Percentiles rank a stretch among this genome's conserved stretches.
Evolutionary conservation across 2,888 invertebrate species (phyloP).

Genomic region (Rhorus exstirpatorius): DNA sequence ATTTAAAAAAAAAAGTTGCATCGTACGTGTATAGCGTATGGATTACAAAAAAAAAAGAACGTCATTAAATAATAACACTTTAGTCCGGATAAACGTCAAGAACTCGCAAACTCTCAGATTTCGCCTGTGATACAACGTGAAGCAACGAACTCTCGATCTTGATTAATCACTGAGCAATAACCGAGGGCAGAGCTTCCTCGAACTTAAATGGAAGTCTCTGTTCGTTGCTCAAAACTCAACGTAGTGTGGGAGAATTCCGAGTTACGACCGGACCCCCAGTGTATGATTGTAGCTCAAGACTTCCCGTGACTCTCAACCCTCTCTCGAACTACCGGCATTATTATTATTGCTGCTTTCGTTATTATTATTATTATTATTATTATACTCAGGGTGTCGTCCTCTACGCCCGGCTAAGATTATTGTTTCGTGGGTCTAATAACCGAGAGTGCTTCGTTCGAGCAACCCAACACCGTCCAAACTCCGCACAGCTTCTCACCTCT

Average conservation of each 20-base stretch:
- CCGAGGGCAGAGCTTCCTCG: not conserved
- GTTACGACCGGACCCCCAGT: constrained; percentile 35
- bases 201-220: constrained; percentile 9
- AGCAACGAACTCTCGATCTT: constrained; percentile 24
- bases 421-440: constrained; percentile 53
- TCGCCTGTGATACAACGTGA: not conserved
- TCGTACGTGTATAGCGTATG: no score
- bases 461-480: constrained; percentile 10
- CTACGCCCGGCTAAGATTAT: constrained; percentile 55
- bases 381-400: constrained; percentile 22
- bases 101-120: not conserved
- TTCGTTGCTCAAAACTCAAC: constrained; percentile 23
- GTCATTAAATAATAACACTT: not conserved
- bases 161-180: constrained; percentile 17
- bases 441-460: constrained; percentile 46
- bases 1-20: no score
- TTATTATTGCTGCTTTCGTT: no score
- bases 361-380: constrained; percentile 44
- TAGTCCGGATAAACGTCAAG: not conserved
- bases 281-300: constrained; percentile 25
- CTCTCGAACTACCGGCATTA: constrained; percentile 4
- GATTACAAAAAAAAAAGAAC: no score
- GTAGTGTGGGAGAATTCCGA: constrained; percentile 47
- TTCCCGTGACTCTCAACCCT: constrained; percentile 22
- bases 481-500: constrained; percentile 1